phyloP scores from a whole-genome alignment of 2,888 invertebrate genomes.

The Candidula unifasciata region DNA sequence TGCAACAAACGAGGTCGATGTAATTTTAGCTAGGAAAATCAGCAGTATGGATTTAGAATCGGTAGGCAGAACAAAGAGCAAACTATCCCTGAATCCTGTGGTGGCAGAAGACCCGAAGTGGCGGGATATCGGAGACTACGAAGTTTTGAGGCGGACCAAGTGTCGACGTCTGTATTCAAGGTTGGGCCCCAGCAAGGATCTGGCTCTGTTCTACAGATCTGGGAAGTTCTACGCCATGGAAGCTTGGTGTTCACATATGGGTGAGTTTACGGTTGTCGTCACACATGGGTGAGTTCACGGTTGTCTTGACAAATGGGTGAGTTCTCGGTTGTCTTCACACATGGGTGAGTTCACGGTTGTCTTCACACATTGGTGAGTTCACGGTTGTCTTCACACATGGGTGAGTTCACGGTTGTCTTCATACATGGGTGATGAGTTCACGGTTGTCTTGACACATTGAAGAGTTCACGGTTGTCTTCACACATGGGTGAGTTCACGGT shows the following conservation, averaged over 20 bases:
- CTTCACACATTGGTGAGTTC: too few relatives aligned
- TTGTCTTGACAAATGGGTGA: too few relatives aligned
- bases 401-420: too few relatives aligned
- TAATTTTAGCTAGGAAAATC: conserved; percentile 44
- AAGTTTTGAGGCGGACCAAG: conserved; percentile 56
- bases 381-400: too few relatives aligned
- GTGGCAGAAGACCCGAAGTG: conserved; percentile 30
- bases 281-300: too few relatives aligned
- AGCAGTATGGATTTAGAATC: conserved; percentile 29
- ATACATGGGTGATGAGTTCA: too few relatives aligned
- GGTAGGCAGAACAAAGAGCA: conserved; percentile 3
- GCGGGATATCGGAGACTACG: conserved; percentile 39
- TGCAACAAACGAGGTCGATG: conserved; percentile 25
- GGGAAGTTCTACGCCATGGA: conserved; percentile 66
- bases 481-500: too few relatives aligned
- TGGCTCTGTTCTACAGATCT: conserved; percentile 64
- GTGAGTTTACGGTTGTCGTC: conserved; percentile 54
- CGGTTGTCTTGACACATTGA: too few relatives aligned
- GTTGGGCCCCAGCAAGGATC: conserved; percentile 60
- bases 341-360: too few relatives aligned
- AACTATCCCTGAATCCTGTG: neutral
- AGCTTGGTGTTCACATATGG: conserved; percentile 73
- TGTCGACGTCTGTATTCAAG: conserved; percentile 66
- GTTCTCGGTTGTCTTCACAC: too few relatives aligned
- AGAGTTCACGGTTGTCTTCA: too few relatives aligned